A percentile compares a stretch with the other conserved stretches of the same genome.
Conservation (phyloP, 1,140 invertebrate species). For the Scaptomyza graminum region DNA sequence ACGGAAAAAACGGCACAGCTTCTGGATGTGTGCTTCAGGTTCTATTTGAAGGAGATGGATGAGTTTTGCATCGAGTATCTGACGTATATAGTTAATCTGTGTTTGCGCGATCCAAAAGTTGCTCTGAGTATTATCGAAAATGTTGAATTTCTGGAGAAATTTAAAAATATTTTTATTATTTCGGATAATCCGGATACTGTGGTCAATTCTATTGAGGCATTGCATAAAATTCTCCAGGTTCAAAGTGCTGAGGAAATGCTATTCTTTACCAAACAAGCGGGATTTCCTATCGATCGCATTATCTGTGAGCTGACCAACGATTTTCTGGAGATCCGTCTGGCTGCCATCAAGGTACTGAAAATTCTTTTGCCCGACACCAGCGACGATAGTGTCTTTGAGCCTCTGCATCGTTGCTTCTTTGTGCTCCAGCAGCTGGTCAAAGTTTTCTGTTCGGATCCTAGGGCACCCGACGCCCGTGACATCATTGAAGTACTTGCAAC, state of each 20-base stretch:
- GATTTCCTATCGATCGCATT: slow-evolving; percentile 70
- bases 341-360: slow-evolving; percentile 60
- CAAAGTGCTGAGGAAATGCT: slow-evolving; percentile 56
- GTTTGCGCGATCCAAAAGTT: slow-evolving; percentile 66
- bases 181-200: slow-evolving; percentile 76
- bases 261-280: slow-evolving; percentile 49
- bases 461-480: slow-evolving; percentile 39
- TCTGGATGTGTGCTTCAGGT: slow-evolving; percentile 39
- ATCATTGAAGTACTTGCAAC: slow-evolving; percentile 71
- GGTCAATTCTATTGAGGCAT: slow-evolving; percentile 61
- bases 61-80: slow-evolving; percentile 75
- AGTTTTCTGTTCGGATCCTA: slow-evolving; percentile 55
- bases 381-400: slow-evolving; percentile 53
- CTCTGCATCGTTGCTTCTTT: slow-evolving; percentile 49
- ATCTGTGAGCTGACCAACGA: slow-evolving; percentile 72
- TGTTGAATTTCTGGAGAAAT: slow-evolving; percentile 60
- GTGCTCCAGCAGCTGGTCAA: slow-evolving; percentile 69
- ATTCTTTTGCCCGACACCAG: slow-evolving; percentile 61
- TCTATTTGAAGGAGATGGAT: slow-evolving; percentile 59
- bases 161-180: slow-evolving; percentile 46
- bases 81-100: slow-evolving; percentile 67
- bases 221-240: slow-evolving; percentile 63
- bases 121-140: slow-evolving; percentile 50
- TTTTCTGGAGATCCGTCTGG: slow-evolving; percentile 62
- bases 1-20: slow-evolving; percentile 41